Percentiles rank a stretch among this genome's conserved stretches.
Conservation (phyloP, 2,888 invertebrate genomes). For the Imbricaverruca yamaguchii region DNA sequence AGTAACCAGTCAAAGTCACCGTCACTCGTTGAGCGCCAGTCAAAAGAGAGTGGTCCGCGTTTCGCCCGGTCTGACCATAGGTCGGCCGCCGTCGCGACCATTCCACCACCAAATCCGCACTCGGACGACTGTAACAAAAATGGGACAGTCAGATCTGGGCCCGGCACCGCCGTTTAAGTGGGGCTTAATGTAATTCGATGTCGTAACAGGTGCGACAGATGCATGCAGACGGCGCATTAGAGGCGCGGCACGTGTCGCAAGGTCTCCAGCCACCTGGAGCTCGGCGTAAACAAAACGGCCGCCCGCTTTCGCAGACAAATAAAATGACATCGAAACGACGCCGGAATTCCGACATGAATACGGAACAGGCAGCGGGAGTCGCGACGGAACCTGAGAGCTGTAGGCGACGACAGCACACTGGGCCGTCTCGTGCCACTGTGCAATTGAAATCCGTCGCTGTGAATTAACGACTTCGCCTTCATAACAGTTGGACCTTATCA, state of each 20-base stretch:
- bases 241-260: background rate
- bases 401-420: too few species aligned
- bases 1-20: background rate
- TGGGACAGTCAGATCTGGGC: background rate
- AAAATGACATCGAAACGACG: background rate
- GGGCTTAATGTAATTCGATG: constrained; percentile 14
- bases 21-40: background rate
- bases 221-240: constrained; percentile 1
- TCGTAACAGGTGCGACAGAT: background rate
- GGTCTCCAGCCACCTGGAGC: background rate
- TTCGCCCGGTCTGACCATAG: background rate
- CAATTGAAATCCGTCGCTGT: too few species aligned
- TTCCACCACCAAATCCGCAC: background rate
- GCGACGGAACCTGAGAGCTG: background rate
- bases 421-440: too few species aligned
- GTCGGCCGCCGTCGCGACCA: background rate
- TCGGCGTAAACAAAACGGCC: background rate
- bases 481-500: too few species aligned
- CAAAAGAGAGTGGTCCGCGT: background rate
- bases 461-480: too few species aligned
- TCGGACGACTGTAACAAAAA: background rate
- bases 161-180: background rate
- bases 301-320: background rate
- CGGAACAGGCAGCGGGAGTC: background rate
- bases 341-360: background rate